A percentile compares a stretch with the other conserved stretches of the same genome.
Conservation (phyloP, 2,797 vertebrate species). For the Muscicapa comitata region DNA sequence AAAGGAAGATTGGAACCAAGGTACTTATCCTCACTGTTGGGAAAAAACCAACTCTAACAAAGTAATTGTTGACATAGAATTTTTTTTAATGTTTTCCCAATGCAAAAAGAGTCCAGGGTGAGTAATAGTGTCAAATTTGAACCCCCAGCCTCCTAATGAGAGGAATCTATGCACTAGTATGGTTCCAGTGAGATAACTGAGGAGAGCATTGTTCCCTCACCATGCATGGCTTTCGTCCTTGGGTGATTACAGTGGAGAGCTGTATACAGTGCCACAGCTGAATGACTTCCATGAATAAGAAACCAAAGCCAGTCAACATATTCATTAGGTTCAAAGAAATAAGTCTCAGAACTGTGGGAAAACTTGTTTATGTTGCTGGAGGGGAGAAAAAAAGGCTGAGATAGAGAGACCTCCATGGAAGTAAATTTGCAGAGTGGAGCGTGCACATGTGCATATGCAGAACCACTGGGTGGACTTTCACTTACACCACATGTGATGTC, state of each 20-base stretch:
- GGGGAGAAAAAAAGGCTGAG: background rate
- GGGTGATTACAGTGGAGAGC: slow-evolving; percentile 20
- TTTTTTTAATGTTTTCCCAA: background rate
- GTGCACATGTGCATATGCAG: background rate
- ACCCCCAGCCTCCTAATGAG: background rate
- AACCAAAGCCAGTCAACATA: slow-evolving; percentile 32
- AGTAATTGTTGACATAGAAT: background rate
- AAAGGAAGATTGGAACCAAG: background rate
- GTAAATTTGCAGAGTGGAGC: background rate
- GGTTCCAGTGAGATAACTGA: background rate
- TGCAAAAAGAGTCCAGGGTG: background rate
- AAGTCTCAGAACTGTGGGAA: slow-evolving; percentile 61
- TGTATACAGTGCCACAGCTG: slow-evolving; percentile 54
- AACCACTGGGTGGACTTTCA: background rate
- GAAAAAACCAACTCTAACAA: background rate
- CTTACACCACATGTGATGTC: background rate
- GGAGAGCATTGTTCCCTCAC: slow-evolving; percentile 13
- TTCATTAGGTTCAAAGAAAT: slow-evolving; percentile 63
- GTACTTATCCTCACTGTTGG: background rate
- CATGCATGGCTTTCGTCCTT: background rate
- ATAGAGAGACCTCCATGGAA: slow-evolving; percentile 41
- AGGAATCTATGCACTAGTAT: background rate
- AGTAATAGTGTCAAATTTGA: background rate
- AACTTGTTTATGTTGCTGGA: slow-evolving; percentile 48
- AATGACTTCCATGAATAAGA: slow-evolving; percentile 62